A percentile compares a stretch with the other conserved stretches of the same genome.
Evolutionary conservation across 2,888 invertebrate species (phyloP).

Genomic region (Oscheius myriophilus): DNA sequence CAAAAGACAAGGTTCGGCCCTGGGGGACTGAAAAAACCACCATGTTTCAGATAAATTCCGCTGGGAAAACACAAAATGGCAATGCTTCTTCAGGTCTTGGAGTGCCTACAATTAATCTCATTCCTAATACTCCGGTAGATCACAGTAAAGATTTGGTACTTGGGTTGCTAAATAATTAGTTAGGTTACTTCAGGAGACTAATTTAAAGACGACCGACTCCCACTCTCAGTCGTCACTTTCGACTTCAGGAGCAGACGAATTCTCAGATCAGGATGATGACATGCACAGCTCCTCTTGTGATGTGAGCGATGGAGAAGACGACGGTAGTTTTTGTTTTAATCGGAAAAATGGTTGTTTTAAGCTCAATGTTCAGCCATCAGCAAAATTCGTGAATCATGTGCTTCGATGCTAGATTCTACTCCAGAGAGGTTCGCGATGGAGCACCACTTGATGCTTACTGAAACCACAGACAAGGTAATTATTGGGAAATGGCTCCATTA

Average conservation of each 20-base stretch:
- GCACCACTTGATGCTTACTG: constrained; percentile 73
- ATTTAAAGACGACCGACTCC: constrained; percentile 19
- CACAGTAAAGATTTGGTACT: constrained; percentile 39
- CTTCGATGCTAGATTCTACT: constrained; percentile 61
- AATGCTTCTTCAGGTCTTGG: constrained; percentile 42
- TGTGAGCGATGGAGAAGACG: constrained; percentile 24
- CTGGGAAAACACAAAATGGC: background rate
- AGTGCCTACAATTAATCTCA: constrained; percentile 68
- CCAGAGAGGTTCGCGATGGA: constrained; percentile 71
- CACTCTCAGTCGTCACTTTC: constrained; percentile 51
- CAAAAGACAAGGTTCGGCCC: background rate
- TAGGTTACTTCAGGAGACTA: constrained; percentile 13
- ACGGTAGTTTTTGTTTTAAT: constrained; percentile 2
- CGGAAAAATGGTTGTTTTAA: background rate
- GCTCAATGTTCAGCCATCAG: constrained; percentile 16
- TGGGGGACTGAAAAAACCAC: background rate
- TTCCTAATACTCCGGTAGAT: constrained; percentile 69
- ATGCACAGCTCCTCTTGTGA: constrained; percentile 22
- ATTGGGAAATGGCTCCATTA: constrained; percentile 33
- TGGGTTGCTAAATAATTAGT: too few relatives aligned
- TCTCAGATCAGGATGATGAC: constrained; percentile 62
- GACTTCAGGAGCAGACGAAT: constrained; percentile 69
- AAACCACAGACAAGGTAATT: constrained; percentile 44
- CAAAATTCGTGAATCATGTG: constrained; percentile 34
- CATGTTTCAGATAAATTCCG: constrained; percentile 6